phyloP scores from a whole-genome alignment of 2,113 vertebrate species.

The Pelobates fuscus region DNA sequence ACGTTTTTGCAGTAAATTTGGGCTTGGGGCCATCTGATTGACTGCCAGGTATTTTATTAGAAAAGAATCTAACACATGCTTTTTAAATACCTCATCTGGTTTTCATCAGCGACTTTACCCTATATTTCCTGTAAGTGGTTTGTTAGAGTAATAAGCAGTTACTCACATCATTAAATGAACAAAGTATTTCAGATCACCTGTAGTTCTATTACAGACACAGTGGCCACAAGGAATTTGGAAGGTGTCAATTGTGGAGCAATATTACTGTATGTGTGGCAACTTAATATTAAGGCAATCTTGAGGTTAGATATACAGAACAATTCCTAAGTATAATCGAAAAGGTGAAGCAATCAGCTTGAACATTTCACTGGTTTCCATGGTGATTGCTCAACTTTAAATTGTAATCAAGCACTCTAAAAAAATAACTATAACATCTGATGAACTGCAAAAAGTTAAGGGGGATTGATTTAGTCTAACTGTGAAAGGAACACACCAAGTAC shows the following conservation, averaged over 20 bases:
- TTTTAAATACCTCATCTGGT: constrained; percentile 46
- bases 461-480: too few species aligned
- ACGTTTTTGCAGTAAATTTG: constrained; percentile 13
- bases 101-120: constrained; percentile 44
- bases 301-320: too few species aligned
- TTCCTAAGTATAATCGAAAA: too few species aligned
- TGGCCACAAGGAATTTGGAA: constrained; percentile 41
- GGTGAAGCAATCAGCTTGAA: too few species aligned
- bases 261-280: constrained; percentile 9
- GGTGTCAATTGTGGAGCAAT: constrained; percentile 29
- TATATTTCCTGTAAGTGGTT: constrained; percentile 50
- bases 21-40: constrained; percentile 38
- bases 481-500: too few species aligned
- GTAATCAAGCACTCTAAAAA: too few species aligned
- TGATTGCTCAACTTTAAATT: too few species aligned
- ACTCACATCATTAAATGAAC: constrained; percentile 52
- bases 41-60: constrained; percentile 43
- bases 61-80: constrained; percentile 37
- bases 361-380: too few species aligned
- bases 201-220: constrained; percentile 42
- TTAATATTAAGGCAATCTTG: constrained; percentile 1
- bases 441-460: too few species aligned
- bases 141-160: constrained; percentile 50
- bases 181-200: constrained; percentile 50
- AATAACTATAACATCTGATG: too few species aligned